Evolutionary conservation across 2,888 invertebrate species (phyloP).

Genomic region (Fragum whitleyi): DNA sequence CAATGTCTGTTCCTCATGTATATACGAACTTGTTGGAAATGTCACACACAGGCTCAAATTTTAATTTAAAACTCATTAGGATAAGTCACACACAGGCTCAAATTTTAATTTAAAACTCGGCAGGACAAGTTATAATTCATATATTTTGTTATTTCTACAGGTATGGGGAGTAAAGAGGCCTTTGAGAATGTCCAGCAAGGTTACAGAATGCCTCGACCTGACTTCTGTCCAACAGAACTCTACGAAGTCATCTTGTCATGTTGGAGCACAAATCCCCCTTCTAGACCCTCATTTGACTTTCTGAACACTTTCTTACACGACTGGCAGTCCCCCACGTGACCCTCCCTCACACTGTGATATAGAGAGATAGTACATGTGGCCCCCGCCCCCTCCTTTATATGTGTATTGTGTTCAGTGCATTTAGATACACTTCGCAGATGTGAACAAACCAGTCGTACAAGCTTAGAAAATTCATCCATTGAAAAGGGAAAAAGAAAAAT

Average conservation of each 20-base stretch:
- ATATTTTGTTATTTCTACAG: constrained; percentile 54
- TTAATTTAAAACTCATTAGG: no score
- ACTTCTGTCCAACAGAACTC: constrained; percentile 77
- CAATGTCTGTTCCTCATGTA: no score
- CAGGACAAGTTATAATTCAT: no score
- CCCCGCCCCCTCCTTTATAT: background rate
- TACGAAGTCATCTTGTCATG: constrained; percentile 79
- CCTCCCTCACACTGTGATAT: background rate
- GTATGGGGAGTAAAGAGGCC: constrained; percentile 80
- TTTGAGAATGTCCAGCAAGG: constrained; percentile 80
- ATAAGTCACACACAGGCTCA: no score
- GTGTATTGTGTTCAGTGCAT: background rate
- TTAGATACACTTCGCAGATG: background rate
- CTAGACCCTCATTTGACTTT: constrained; percentile 81
- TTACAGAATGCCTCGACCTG: constrained; percentile 79
- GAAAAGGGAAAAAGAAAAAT: background rate
- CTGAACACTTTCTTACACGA: constrained; percentile 81
- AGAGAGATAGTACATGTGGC: background rate
- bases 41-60: no score
- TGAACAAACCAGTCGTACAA: background rate
- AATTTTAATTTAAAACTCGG: no score
- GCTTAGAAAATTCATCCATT: background rate
- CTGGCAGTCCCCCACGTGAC: constrained; percentile 71
- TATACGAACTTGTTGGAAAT: no score
- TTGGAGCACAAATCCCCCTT: constrained; percentile 78